Percentiles rank a stretch among this genome's conserved stretches.
Evolutionary conservation across 2,888 invertebrate species (phyloP).

Genomic region (Rhodophaea formosa): DNA sequence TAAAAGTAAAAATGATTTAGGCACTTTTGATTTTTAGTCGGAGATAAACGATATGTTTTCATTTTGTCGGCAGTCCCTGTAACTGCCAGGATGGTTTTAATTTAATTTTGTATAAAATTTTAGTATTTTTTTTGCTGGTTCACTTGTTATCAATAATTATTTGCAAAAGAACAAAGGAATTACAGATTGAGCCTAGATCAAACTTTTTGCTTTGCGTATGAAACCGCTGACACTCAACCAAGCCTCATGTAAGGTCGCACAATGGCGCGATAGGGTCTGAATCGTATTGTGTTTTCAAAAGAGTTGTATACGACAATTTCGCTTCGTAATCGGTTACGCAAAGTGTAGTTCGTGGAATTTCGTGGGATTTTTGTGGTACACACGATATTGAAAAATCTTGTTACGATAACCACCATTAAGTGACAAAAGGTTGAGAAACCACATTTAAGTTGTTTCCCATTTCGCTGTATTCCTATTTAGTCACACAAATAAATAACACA

Average conservation of each 20-base stretch:
- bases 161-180: no score
- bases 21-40: no score
- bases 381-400: neutral
- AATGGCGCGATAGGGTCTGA: conserved; percentile 29
- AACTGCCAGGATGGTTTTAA: no score
- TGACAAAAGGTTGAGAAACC: neutral
- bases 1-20: no score
- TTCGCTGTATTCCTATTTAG: neutral
- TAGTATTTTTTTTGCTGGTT: no score
- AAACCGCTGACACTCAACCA: conserved; percentile 26
- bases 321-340: conserved; percentile 19
- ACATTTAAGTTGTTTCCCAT: neutral
- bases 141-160: no score
- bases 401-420: neutral
- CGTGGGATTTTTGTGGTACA: neutral
- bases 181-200: no score
- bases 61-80: no score
- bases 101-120: no score
- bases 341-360: conserved; percentile 3
- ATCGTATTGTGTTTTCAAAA: conserved; percentile 33
- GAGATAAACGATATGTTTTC: no score
- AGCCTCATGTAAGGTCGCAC: conserved; percentile 29
- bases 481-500: neutral
- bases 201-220: conserved; percentile 6
- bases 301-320: conserved; percentile 17